Percentiles rank a stretch among this genome's conserved stretches.
phyloP scores from a whole-genome alignment of 2,113 vertebrate species.

The Pomatostomus ruficeps region DNA sequence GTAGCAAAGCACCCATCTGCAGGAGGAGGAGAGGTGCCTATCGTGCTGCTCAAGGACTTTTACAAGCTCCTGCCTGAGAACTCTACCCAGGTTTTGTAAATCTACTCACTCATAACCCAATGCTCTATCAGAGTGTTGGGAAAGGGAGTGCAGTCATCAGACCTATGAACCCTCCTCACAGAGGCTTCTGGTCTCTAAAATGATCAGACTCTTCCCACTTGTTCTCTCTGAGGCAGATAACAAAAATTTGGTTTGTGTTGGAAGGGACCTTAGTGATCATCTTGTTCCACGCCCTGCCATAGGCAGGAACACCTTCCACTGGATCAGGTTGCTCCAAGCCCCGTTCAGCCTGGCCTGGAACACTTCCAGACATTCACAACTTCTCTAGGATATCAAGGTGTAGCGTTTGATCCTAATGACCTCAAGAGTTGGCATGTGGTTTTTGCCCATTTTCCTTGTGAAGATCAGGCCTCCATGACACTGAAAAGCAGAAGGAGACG shows the following conservation, averaged over 20 bases:
- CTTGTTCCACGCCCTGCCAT: neutral
- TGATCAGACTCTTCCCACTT: neutral
- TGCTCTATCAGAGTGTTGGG: neutral
- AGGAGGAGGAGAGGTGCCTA: neutral
- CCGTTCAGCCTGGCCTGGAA: neutral
- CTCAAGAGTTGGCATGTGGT: neutral
- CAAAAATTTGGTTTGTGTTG: neutral
- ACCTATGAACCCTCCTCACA: neutral
- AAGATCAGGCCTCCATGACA: neutral
- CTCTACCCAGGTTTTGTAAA: neutral
- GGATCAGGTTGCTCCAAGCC: neutral
- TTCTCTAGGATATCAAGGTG: neutral
- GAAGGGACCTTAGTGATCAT: accelerated
- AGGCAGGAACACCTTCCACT: neutral
- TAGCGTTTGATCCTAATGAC: neutral
- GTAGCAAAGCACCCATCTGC: neutral
- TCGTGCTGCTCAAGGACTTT: neutral
- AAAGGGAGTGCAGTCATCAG: neutral
- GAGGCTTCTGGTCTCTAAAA: neutral
- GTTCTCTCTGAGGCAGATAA: neutral
- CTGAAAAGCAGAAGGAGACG: neutral
- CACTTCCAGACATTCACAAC: neutral
- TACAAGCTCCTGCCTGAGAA: neutral
- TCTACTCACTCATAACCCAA: neutral
- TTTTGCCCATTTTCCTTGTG: neutral